Evolutionary conservation across 2,113 vertebrate genomes (phyloP).

Genomic region (Eurystomus gularis): DNA sequence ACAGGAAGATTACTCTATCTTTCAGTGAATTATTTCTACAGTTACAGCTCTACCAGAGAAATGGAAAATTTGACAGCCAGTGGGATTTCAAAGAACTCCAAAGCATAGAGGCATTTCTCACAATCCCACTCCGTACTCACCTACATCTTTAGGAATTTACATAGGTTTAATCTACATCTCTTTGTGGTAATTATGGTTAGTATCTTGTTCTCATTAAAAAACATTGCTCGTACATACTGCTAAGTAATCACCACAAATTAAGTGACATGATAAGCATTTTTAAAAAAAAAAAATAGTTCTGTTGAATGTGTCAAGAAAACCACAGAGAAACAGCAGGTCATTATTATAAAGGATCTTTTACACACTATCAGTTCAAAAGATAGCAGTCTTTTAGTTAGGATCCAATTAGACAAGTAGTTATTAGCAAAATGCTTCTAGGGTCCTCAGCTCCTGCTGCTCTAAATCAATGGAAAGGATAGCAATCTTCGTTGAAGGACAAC

Average conservation of each 20-base stretch:
- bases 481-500: background rate
- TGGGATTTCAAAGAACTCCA: conserved; percentile 7
- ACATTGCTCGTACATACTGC: background rate
- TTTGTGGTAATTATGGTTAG: background rate
- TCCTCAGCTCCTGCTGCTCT: background rate
- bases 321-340: background rate
- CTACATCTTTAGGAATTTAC: background rate
- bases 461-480: background rate
- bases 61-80: background rate
- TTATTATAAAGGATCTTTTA: background rate
- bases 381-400: background rate
- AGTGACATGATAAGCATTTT: background rate
- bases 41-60: background rate
- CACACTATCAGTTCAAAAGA: background rate
- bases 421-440: background rate
- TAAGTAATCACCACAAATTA: conserved; percentile 11
- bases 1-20: background rate
- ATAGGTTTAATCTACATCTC: background rate
- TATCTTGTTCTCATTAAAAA: conserved; percentile 6
- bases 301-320: background rate
- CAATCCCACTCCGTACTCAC: background rate
- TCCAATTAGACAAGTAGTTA: background rate
- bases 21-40: background rate
- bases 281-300: background rate
- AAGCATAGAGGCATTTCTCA: background rate